A percentile compares a stretch with the other conserved stretches of the same genome.
Conservation (phyloP, 2,797 vertebrate species). For the Sebastes ruberrimus region DNA sequence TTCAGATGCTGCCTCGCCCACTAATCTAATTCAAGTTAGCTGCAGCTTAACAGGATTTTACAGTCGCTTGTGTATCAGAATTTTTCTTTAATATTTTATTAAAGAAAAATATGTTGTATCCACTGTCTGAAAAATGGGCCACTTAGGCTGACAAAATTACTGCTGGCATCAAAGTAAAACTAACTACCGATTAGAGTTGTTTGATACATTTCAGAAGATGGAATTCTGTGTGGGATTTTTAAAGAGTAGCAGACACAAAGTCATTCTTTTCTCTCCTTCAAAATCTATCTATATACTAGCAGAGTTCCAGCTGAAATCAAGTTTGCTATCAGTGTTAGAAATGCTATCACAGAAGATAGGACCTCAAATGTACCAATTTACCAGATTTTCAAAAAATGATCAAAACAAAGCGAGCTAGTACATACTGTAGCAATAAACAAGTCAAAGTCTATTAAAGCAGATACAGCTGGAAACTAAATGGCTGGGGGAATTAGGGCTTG, state of each 20-base stretch:
- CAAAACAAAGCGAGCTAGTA: no score
- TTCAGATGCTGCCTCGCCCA: neutral
- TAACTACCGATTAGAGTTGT: neutral
- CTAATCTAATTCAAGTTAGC: slow-evolving; percentile 7
- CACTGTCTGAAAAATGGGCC: slow-evolving; percentile 4
- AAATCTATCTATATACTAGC: neutral
- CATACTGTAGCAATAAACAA: no score
- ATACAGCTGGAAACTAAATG: no score
- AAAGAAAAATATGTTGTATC: neutral
- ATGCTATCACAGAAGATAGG: neutral
- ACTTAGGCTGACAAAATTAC: slow-evolving; percentile 1
- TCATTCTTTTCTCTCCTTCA: neutral
- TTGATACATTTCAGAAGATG: neutral
- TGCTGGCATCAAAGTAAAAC: neutral
- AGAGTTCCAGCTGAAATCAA: neutral
- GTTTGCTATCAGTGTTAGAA: neutral
- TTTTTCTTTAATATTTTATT: slow-evolving; percentile 29
- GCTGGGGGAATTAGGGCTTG: no score
- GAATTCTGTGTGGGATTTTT: neutral
- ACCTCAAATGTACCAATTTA: no score
- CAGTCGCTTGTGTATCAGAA: neutral
- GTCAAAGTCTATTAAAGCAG: no score
- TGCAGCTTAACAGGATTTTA: neutral
- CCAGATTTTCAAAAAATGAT: no score
- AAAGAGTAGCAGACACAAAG: neutral